phyloP scores from a whole-genome alignment of 2,113 vertebrate genomes.

The Callocephalon fimbriatum region DNA sequence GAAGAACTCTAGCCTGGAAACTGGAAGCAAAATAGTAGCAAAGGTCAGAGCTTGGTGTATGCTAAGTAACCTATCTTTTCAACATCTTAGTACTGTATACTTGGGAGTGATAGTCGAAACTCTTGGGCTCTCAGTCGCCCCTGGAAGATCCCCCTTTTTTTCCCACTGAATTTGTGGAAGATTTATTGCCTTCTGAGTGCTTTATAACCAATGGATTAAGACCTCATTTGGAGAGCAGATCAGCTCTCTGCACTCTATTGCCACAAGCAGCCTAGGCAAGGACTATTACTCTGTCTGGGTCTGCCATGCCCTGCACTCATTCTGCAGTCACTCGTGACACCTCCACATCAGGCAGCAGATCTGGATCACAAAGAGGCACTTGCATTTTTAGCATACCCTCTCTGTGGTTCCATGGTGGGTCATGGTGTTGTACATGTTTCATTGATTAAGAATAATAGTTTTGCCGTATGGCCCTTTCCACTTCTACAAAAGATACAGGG shows the following conservation, averaged over 20 bases:
- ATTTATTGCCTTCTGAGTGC: neutral
- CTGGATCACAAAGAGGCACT: neutral
- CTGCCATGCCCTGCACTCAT: rapidly evolving
- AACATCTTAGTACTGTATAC: neutral
- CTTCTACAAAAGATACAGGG: neutral
- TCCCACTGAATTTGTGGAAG: neutral
- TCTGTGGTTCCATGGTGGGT: neutral
- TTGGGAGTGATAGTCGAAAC: neutral
- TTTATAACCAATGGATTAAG: neutral
- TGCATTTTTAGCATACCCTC: neutral
- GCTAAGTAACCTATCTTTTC: neutral
- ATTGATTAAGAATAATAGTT: neutral
- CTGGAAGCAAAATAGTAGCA: neutral
- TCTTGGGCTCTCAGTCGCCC: neutral
- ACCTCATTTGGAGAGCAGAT: neutral
- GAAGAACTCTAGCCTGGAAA: neutral
- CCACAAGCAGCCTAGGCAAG: neutral
- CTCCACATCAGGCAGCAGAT: neutral
- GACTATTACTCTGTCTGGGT: rapidly evolving
- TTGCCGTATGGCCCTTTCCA: rapidly evolving
- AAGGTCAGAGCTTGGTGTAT: neutral
- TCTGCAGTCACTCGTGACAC: rapidly evolving
- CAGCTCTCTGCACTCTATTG: neutral
- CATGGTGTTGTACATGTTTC: neutral
- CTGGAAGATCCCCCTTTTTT: neutral